A percentile compares a stretch with the other conserved stretches of the same genome.
phyloP scores from a whole-genome alignment of 1,140 invertebrate genomes.

The Olivierus martensii region DNA sequence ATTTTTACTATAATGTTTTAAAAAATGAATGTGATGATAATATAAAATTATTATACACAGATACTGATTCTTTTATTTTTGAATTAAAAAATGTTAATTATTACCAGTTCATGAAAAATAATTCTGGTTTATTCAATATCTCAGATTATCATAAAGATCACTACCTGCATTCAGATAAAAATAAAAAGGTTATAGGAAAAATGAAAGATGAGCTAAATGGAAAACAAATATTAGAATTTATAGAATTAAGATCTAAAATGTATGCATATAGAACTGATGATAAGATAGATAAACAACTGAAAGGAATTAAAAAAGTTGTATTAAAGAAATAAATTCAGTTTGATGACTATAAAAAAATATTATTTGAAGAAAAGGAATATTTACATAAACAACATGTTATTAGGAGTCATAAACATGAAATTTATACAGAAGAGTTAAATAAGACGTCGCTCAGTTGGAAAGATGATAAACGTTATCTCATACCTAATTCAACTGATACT shows the following conservation, averaged over 20 bases:
- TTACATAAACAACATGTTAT: background rate
- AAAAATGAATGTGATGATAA: too few species aligned
- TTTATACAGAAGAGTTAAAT: background rate
- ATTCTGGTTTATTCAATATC: slow-evolving; percentile 11
- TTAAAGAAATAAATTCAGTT: background rate
- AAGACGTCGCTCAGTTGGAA: background rate
- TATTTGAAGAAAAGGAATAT: background rate
- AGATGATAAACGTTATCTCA: background rate
- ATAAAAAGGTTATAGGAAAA: slow-evolving; percentile 35
- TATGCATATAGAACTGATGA: background rate
- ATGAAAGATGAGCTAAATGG: slow-evolving; percentile 37
- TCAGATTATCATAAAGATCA: slow-evolving; percentile 18
- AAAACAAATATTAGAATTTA: slow-evolving; percentile 27
- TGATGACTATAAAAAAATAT: background rate
- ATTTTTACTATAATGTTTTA: too few species aligned
- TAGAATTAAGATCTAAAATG: slow-evolving; percentile 31
- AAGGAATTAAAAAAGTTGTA: background rate
- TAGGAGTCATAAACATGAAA: background rate
- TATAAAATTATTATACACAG: too few species aligned
- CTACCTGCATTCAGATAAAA: slow-evolving; percentile 19
- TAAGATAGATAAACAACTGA: background rate
- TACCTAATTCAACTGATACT: too few species aligned
- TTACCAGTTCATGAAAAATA: slow-evolving; percentile 9
- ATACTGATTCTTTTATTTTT: too few species aligned
- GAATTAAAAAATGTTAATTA: slow-evolving; percentile 6